phyloP scores from a whole-genome alignment of 2,113 vertebrate genomes.

The Micronycteris hirsuta region DNA sequence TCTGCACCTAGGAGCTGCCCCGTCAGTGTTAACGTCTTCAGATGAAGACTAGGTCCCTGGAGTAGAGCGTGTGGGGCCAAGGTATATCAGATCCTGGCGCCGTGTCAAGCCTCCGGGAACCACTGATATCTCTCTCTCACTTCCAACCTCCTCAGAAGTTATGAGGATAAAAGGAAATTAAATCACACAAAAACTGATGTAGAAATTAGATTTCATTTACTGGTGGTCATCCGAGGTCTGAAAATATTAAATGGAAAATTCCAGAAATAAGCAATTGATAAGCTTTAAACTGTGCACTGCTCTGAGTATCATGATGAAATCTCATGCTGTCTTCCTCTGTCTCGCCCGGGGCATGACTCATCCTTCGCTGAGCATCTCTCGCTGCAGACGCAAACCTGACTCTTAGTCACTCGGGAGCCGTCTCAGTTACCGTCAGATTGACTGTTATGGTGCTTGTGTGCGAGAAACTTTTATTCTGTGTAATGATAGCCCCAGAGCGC shows the following conservation, averaged over 20 bases:
- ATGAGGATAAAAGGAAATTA: constrained; percentile 9
- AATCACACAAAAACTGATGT: constrained; percentile 19
- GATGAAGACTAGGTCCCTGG: neutral
- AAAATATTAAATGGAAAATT: neutral
- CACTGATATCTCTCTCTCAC: neutral
- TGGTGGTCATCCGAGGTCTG: neutral
- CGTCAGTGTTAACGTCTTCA: neutral
- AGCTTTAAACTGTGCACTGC: neutral
- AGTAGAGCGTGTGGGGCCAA: neutral
- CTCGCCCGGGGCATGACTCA: neutral
- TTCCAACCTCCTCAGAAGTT: neutral
- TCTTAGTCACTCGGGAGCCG: neutral
- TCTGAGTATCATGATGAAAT: neutral
- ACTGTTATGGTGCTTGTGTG: neutral
- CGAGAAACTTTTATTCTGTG: neutral
- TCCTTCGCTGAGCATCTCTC: neutral
- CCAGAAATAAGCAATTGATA: neutral
- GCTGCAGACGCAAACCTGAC: neutral
- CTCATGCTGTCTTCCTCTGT: neutral
- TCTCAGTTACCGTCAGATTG: neutral
- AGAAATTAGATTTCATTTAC: constrained; percentile 7
- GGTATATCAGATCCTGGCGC: neutral
- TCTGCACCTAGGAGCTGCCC: neutral
- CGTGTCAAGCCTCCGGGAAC: neutral
- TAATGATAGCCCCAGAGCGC: neutral